These are phyloP conservation scores for Phyllostomus discolor DNA, from an alignment of 2,113 vertebrate genomes.

Conservation along the genomic window DNA sequence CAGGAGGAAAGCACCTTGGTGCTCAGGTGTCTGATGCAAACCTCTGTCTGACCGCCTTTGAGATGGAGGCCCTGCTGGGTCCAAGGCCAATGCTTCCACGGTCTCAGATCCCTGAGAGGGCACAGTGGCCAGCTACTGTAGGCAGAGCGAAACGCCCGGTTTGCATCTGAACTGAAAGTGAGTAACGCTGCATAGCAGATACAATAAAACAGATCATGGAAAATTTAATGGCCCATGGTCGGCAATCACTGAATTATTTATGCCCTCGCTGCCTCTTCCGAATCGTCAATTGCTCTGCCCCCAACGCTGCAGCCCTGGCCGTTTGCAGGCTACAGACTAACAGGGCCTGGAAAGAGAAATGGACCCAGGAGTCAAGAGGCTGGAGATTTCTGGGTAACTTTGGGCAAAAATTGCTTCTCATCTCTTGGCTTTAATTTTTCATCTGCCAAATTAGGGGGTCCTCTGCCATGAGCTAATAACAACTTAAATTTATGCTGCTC, in stretches of 20 bases:
- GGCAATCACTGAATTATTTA: slow-evolving; percentile 69
- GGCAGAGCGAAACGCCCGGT: background rate
- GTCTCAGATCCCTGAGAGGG: background rate
- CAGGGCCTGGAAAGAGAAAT: background rate
- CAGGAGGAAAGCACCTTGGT: background rate
- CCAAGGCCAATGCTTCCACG: background rate
- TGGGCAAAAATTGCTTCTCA: background rate
- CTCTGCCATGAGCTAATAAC: background rate
- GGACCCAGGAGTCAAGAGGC: background rate
- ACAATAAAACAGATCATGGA: slow-evolving; percentile 69
- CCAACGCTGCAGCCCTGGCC: background rate
- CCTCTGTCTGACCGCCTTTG: background rate
- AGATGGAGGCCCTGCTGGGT: background rate
- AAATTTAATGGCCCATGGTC: slow-evolving; percentile 64
- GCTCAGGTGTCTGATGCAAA: background rate
- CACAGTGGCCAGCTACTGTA: background rate
- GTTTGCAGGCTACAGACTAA: background rate
- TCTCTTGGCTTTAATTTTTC: background rate
- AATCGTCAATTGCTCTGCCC: background rate
- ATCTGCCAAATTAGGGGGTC: background rate
- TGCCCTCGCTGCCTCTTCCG: slow-evolving; percentile 33
- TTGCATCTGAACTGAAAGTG: slow-evolving; percentile 27
- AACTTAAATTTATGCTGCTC: background rate
- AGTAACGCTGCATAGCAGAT: slow-evolving; percentile 10
- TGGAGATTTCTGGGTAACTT: background rate